Evolutionary conservation across 2,888 invertebrate genomes (phyloP), one percentile per base, ranked within the genome.

Genomic region (Macroteleia sp.): DNA sequence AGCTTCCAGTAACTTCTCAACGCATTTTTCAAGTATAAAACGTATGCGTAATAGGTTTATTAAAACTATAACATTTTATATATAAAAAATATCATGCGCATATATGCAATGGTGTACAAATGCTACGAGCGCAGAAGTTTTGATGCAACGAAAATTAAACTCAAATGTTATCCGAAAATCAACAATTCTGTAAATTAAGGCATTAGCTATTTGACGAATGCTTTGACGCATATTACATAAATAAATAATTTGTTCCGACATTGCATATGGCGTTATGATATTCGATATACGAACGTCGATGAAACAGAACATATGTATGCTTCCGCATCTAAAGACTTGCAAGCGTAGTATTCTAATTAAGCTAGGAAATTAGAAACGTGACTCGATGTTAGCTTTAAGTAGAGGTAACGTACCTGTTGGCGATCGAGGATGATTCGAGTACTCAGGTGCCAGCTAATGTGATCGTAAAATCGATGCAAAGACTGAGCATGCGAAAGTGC

Each of bases 251-350:
- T 64, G 32, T 28, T 25, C 32, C 5, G 50, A 39, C 46, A 77
- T 71, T 61, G 20, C 20, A 64, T 52, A 16, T 22, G 34, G 10
- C 46, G 62, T 12, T 44, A 52, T 57, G 54, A 59, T 12, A 56
- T 25, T 52, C 66, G 32, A 71, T 56, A 54, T 54, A 57, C 44
- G 25, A 52, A 56, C 56, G 69, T 73, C 77, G 48, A 77, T 52
- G 56, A 71, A 34, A 61, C 67, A 66, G 48, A 79, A 85, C 81
- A 52, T 54, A 82, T 82, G 85, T 82, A 88, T 86, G 88, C 88
- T 88, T 88, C 87, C 87, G 86, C 86, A 87, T 87, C 81, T 85
- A 85, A 87, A 87, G 87, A 87, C 85, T 87, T 85, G 86, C 87
- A 81, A 74, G 64, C 73, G 82, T 84, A 82, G 82, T 82, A 83